Conservation (phyloP, 2,113 vertebrate genomes). For the Ursus arctos region DNA sequence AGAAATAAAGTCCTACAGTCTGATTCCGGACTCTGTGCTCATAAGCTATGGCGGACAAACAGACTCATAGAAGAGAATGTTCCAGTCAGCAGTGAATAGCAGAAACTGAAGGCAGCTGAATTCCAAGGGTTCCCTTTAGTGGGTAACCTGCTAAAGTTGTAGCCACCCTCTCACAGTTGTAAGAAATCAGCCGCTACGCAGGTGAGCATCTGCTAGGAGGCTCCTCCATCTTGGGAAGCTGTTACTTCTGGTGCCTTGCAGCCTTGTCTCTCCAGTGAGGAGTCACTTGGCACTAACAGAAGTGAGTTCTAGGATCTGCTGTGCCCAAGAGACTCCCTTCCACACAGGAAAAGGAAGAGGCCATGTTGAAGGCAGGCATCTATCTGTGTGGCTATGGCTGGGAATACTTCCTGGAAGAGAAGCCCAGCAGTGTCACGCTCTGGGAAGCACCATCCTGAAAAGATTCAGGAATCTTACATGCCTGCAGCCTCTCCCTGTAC, state of each 20-base stretch:
- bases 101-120: constrained; percentile 26
- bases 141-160: constrained; percentile 21
- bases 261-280: background rate
- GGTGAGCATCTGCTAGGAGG: background rate
- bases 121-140: constrained; percentile 43
- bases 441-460: background rate
- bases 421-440: background rate
- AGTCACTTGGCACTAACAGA: background rate
- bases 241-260: background rate
- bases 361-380: background rate
- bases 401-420: constrained; percentile 10
- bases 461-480: background rate
- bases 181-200: background rate
- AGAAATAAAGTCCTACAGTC: background rate
- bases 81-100: background rate
- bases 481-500: constrained; percentile 20
- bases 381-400: background rate
- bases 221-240: background rate
- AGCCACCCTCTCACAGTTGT: background rate
- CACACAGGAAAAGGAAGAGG: constrained; percentile 33
- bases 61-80: background rate
- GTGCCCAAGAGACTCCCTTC: background rate
- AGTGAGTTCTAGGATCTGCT: background rate
- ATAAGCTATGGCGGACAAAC: background rate
- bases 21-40: background rate